Percentiles rank a stretch among this genome's conserved stretches.
Conservation (phyloP, 2,888 invertebrate genomes). For the Tortrix viridana region DNA sequence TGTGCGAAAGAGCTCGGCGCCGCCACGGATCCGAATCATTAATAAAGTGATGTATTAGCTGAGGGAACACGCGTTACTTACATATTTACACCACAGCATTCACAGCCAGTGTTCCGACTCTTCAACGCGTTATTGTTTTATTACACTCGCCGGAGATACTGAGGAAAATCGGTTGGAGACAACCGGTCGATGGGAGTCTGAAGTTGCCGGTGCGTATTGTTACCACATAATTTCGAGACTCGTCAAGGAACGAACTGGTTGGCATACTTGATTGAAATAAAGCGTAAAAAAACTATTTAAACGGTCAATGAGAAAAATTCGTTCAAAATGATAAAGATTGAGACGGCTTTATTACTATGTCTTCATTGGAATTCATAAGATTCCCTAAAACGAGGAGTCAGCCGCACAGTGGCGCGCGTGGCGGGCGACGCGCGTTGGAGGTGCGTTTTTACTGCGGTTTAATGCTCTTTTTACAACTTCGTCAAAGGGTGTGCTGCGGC, state of each 20-base stretch:
- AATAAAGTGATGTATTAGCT: constrained; percentile 41
- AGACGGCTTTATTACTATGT: constrained; percentile 64
- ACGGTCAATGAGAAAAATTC: constrained; percentile 21
- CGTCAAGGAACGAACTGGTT: too few species aligned
- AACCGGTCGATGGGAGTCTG: constrained; percentile 32
- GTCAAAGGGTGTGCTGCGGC: constrained; percentile 76
- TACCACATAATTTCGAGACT: neutral
- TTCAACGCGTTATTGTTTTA: constrained; percentile 38
- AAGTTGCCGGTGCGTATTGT: constrained; percentile 33
- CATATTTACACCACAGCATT: too few species aligned
- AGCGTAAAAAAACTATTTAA: constrained; percentile 4
- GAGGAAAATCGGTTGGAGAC: constrained; percentile 43
- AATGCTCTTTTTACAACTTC: constrained; percentile 83
- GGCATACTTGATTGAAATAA: too few species aligned
- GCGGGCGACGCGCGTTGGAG: constrained; percentile 54
- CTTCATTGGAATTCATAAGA: constrained; percentile 84
- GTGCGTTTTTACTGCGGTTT: constrained; percentile 84
- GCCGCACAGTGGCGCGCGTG: constrained; percentile 54
- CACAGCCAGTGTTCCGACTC: constrained; percentile 24
- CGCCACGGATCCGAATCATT: constrained; percentile 35
- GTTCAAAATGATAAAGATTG: constrained; percentile 29
- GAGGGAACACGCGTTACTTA: constrained; percentile 36
- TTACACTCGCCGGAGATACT: constrained; percentile 52
- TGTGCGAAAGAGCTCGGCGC: constrained; percentile 22
- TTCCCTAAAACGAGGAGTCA: constrained; percentile 74